Conservation (phyloP, 2,113 vertebrate genomes). For the Ciconia boyciana region DNA sequence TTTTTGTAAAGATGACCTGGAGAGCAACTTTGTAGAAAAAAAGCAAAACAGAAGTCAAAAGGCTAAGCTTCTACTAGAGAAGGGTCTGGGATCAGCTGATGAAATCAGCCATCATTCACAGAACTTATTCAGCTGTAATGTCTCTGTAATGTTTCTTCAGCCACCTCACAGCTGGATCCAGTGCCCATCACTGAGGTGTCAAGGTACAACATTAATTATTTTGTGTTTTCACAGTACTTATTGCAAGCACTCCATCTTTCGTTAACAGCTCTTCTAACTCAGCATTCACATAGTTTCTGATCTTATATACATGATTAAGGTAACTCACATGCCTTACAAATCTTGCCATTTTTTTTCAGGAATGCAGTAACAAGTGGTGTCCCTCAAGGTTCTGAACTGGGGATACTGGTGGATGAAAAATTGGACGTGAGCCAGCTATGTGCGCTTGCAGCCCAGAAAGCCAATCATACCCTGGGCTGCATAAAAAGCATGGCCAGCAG, state of each 20-base stretch:
- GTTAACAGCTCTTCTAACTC: background rate
- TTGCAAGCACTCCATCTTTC: background rate
- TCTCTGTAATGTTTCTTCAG: background rate
- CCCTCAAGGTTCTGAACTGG: background rate
- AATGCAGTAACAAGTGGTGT: background rate
- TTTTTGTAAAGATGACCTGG: background rate
- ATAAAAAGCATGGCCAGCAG: background rate
- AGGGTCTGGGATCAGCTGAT: background rate
- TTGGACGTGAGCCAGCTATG: background rate
- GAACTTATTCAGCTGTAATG: background rate
- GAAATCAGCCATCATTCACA: background rate
- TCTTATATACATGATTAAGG: background rate
- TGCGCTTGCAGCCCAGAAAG: background rate
- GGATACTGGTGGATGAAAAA: background rate
- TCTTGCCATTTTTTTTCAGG: background rate
- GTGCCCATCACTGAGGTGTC: background rate
- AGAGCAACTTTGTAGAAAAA: background rate
- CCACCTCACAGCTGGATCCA: background rate
- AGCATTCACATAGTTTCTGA: background rate
- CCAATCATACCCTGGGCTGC: background rate
- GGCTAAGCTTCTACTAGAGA: background rate
- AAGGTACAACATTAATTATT: background rate
- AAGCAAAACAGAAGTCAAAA: background rate
- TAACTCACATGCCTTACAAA: background rate
- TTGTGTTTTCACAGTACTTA: background rate